These are phyloP conservation scores for Dolichallabes microphthalmus DNA, from an alignment of 2,113 vertebrate genomes.

Conservation along the genomic window DNA sequence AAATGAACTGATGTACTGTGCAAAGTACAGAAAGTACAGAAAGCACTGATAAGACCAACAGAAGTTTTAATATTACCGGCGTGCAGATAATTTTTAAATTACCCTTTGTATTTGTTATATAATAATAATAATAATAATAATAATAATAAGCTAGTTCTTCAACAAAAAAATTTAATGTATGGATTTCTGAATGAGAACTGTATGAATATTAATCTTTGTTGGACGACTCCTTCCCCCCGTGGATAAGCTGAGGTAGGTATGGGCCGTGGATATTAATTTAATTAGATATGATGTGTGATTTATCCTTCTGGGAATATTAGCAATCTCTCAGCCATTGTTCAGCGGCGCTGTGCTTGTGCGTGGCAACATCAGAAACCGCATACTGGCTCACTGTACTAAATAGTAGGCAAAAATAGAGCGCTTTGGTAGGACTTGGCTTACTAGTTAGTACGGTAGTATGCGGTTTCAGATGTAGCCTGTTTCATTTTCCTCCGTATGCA, in stretches of 20 bases:
- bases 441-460: slow-evolving; percentile 2
- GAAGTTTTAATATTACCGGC: too few species aligned
- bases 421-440: too few species aligned
- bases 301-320: neutral
- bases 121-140: too few species aligned
- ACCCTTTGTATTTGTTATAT: too few species aligned
- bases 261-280: neutral
- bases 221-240: neutral
- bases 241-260: neutral
- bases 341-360: neutral
- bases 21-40: too few species aligned
- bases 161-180: neutral
- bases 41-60: too few species aligned
- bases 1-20: too few species aligned
- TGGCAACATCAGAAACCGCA: neutral
- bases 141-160: neutral
- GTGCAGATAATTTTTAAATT: too few species aligned
- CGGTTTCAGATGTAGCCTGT: neutral
- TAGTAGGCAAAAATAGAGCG: neutral
- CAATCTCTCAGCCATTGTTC: neutral
- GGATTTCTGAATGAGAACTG: neutral
- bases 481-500: neutral
- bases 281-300: neutral
- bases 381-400: neutral
- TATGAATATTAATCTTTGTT: neutral